These are phyloP conservation scores for Alouatta palliata DNA, from an alignment of 2,113 vertebrate species.

Conservation along the genomic window DNA sequence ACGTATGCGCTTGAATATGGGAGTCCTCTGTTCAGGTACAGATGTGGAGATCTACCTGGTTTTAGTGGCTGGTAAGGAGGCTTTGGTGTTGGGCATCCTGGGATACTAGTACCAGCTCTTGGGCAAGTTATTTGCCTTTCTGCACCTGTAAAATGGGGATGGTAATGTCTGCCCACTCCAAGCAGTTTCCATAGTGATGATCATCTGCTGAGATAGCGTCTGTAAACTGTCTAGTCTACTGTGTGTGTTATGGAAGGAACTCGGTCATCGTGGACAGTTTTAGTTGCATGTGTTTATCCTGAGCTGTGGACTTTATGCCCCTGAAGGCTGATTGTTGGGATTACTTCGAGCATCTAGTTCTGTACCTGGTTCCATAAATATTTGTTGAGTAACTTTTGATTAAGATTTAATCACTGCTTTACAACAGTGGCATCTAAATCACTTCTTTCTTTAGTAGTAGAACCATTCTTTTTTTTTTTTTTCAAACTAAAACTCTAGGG, in stretches of 20 bases:
- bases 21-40: background rate
- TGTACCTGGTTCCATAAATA: background rate
- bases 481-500: background rate
- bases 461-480: background rate
- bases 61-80: background rate
- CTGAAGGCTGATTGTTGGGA: background rate
- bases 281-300: background rate
- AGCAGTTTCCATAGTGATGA: background rate
- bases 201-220: background rate
- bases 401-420: background rate
- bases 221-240: background rate
- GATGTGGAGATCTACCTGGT: background rate
- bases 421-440: background rate
- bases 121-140: background rate
- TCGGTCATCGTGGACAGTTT: background rate
- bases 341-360: background rate
- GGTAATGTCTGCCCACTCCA: background rate
- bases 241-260: background rate
- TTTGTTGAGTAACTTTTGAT: background rate
- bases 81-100: background rate
- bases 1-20: background rate
- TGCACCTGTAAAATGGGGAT: background rate
- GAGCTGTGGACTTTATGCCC: background rate
- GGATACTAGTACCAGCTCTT: background rate
- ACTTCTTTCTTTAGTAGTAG: background rate